These are phyloP conservation scores for Drosophila funebris DNA, from an alignment of 1,140 invertebrate genomes.

Conservation along the genomic window DNA sequence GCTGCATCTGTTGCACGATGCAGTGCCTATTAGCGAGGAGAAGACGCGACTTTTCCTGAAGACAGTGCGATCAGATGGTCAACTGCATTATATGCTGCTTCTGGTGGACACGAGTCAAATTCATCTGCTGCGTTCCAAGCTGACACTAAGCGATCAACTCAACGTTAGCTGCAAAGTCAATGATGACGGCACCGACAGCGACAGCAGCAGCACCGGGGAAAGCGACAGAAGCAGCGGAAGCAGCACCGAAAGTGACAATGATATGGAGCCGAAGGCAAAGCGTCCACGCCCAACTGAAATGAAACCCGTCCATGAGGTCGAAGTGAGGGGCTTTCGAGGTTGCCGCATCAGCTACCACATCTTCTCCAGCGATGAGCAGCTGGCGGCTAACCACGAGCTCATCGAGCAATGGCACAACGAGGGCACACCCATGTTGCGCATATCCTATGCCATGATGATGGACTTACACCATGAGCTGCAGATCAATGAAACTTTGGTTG, in stretches of 20 bases:
- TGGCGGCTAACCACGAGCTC: constrained; percentile 14
- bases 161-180: too few species aligned
- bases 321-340: constrained; percentile 27
- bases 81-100: constrained; percentile 40
- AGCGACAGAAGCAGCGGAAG: background rate
- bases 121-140: constrained; percentile 46
- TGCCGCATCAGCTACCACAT: constrained; percentile 39
- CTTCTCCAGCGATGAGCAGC: constrained; percentile 25
- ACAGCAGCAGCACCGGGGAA: too few species aligned
- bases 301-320: constrained; percentile 16
- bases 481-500: constrained; percentile 34
- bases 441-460: constrained; percentile 51
- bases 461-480: constrained; percentile 20
- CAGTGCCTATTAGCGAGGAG: constrained; percentile 11
- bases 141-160: background rate
- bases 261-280: background rate
- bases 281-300: background rate
- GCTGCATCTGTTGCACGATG: constrained; percentile 46
- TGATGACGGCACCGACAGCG: too few species aligned
- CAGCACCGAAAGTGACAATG: too few species aligned
- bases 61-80: constrained; percentile 49
- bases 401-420: background rate
- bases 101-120: constrained; percentile 13
- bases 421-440: constrained; percentile 11
- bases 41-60: constrained; percentile 38